These are phyloP conservation scores for Acyrthosiphon pisum DNA, from an alignment of 1,140 invertebrate genomes.

Conservation along the genomic window DNA sequence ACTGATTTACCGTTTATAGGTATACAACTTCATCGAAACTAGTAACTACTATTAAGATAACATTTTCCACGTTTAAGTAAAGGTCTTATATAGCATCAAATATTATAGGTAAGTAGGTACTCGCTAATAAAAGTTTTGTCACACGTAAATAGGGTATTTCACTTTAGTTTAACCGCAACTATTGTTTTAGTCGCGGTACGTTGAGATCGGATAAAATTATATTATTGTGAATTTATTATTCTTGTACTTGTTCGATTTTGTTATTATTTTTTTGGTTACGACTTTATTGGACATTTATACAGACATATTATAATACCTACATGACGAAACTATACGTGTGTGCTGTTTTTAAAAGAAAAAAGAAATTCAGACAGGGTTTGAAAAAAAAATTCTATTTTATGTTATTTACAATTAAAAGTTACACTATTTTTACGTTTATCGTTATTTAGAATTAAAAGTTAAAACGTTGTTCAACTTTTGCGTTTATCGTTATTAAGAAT, in stretches of 20 bases:
- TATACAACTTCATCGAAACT: not conserved
- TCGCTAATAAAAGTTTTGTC: not conserved
- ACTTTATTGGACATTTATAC: not conserved
- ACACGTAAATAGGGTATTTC: not conserved
- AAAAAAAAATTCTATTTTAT: too few species aligned
- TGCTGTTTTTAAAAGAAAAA: too few species aligned
- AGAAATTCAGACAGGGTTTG: too few species aligned
- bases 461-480: too few species aligned
- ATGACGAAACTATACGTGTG: too few species aligned
- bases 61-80: not conserved
- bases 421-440: too few species aligned
- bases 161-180: not conserved
- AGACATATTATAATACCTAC: too few species aligned
- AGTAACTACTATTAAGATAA: not conserved
- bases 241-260: not conserved
- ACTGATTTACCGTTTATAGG: not conserved
- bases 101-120: too few species aligned
- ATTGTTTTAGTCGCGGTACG: not conserved
- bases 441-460: too few species aligned
- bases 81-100: not conserved
- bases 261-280: not conserved
- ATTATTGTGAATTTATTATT: not conserved
- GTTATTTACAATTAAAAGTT: too few species aligned
- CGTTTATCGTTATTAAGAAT: too few species aligned
- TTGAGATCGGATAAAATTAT: not conserved